These are phyloP conservation scores for Platysteira castanea DNA, from an alignment of 2,113 vertebrate species.

Conservation along the genomic window DNA sequence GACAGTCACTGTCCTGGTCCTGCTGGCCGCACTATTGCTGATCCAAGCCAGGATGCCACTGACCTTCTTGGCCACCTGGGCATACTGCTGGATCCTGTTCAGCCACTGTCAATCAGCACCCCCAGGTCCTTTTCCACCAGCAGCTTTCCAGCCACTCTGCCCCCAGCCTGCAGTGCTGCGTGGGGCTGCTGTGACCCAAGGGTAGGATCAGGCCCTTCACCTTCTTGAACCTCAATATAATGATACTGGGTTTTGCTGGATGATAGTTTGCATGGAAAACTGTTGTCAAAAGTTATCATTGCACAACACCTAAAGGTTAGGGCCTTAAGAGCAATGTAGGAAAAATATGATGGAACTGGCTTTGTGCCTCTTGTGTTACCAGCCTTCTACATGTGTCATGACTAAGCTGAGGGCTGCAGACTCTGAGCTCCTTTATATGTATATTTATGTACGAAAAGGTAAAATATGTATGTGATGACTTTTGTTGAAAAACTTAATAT, in stretches of 20 bases:
- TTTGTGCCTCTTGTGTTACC: background rate
- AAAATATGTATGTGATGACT: background rate
- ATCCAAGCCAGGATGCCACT: background rate
- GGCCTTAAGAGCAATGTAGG: background rate
- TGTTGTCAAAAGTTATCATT: background rate
- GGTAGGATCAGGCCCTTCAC: background rate
- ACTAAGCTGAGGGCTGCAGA: background rate
- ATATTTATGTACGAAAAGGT: background rate
- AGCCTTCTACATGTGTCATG: background rate
- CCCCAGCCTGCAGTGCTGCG: background rate
- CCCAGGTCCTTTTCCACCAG: accelerated
- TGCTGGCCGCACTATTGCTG: background rate
- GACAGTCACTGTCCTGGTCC: accelerated
- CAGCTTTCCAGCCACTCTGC: background rate
- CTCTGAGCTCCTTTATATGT: background rate
- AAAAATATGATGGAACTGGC: background rate
- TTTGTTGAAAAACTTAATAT: constrained; percentile 10
- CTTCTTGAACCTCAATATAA: background rate
- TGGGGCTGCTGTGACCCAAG: background rate
- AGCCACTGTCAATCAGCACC: accelerated
- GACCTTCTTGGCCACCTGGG: background rate
- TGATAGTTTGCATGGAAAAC: background rate
- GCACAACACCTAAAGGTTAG: background rate
- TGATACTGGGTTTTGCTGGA: background rate
- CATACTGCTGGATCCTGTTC: background rate